phyloP scores from a whole-genome alignment of 2,888 invertebrate genomes.

The Epirrita christyi region DNA sequence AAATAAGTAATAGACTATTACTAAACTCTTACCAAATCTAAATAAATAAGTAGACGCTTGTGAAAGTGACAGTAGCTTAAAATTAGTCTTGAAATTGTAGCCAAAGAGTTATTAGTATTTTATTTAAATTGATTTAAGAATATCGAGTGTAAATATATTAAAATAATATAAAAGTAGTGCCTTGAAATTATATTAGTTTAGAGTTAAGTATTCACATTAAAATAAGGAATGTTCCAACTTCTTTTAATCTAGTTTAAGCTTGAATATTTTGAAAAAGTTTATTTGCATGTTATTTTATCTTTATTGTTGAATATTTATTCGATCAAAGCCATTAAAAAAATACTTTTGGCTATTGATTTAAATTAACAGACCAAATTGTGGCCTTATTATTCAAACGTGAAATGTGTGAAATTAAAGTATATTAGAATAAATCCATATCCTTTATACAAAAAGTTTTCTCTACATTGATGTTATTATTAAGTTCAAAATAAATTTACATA shows the following conservation, averaged over 20 bases:
- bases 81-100: constrained; percentile 33
- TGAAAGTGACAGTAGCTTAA: constrained; percentile 39
- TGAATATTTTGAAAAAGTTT: constrained; percentile 35
- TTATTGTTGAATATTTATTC: constrained; percentile 31
- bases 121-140: constrained; percentile 41
- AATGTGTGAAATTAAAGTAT: constrained; percentile 48
- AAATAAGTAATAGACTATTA: too few species aligned
- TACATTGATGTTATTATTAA: constrained; percentile 39
- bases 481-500: constrained; percentile 35
- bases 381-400: constrained; percentile 45
- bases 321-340: constrained; percentile 40
- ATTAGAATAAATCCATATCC: constrained; percentile 48
- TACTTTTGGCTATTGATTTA: constrained; percentile 38
- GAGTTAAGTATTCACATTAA: constrained; percentile 46
- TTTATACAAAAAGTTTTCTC: constrained; percentile 58
- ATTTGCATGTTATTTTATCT: constrained; percentile 36
- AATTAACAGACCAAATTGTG: constrained; percentile 43
- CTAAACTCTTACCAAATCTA: not conserved
- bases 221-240: constrained; percentile 55
- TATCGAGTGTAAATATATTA: constrained; percentile 32
- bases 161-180: constrained; percentile 54
- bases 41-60: constrained; percentile 29
- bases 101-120: constrained; percentile 43
- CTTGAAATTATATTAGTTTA: constrained; percentile 43
- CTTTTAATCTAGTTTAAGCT: constrained; percentile 37